Evolutionary conservation across 1,140 invertebrate genomes (phyloP), one percentile per base, ranked within the genome.

Genomic region (Listronotus bonariensis): DNA sequence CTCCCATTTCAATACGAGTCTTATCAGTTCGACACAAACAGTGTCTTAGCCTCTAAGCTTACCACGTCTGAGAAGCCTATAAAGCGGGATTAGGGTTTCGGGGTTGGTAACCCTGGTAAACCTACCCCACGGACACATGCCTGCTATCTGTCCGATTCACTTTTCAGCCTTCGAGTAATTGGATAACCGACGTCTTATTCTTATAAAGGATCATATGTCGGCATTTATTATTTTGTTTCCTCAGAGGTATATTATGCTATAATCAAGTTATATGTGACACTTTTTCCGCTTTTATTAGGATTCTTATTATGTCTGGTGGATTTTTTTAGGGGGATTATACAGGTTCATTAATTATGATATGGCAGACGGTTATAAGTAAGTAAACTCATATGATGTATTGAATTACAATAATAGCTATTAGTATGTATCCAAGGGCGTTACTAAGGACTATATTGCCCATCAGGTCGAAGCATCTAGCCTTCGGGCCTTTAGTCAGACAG

Each of bases 171-270:
- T 60, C 18, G 54, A 51, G 48, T 70, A 70, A 70, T 70, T 70
- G 66, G 69, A 70, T 70, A 59, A 61, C 61, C 14, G 55, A 58
- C 48, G 69, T 70, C 69, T 68, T 68, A 68, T 70, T 67, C 68
- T 70, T 67, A 63, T 61, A 40, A 14, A 32, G 51, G 62, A 70
- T 70, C 68, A 45, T 41, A 58, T 70, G 54, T 70, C 68, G 5
- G 20, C 20, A 55, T 46, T 67, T 70, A 67, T 70, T 70, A 70
- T 42, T 60, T 61, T 67, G 34, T 53, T 48, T 51, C 46, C 48
- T 15, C 51, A 36, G 36, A 57, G 56, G 58, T 59, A 43, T 66
- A 69, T 69, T 58, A 68, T 26, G 40, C 48, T 42, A 58, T 68
- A 68, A 68, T 68, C 61, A 68, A 68, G 61, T 68, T 36, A 36